Conservation (phyloP, 2,888 invertebrate genomes). For the Eupithecia subfuscata region DNA sequence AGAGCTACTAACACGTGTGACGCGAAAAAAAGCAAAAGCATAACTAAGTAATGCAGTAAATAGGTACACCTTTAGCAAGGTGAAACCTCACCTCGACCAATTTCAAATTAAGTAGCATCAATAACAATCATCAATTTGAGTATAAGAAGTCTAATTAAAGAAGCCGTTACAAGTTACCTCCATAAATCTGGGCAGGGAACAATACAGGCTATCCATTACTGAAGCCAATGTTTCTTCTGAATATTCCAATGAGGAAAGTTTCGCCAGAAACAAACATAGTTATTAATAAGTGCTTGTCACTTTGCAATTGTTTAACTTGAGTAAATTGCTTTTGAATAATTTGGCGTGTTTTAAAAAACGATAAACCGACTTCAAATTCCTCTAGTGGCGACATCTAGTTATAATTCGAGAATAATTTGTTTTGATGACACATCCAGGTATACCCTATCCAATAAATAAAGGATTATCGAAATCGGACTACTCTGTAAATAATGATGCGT, state of each 20-base stretch:
- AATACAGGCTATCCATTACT: slow-evolving; percentile 81
- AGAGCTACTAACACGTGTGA: neutral
- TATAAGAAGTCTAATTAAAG: slow-evolving; percentile 83
- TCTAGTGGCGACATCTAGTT: no score
- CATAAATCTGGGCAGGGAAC: slow-evolving; percentile 81
- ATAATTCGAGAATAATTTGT: no score
- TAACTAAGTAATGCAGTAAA: neutral
- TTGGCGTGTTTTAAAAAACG: no score
- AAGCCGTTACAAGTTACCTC: slow-evolving; percentile 83
- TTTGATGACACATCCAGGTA: no score
- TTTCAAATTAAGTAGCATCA: slow-evolving; percentile 76
- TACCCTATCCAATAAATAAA: no score
- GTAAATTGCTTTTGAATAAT: slow-evolving; percentile 47
- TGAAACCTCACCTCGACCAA: slow-evolving; percentile 61
- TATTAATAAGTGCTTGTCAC: slow-evolving; percentile 71
- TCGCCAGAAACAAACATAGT: slow-evolving; percentile 74
- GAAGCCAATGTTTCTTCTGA: slow-evolving; percentile 73
- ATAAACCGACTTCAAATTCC: no score
- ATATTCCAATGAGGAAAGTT: slow-evolving; percentile 80
- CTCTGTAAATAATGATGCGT: no score
- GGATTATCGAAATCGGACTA: no score
- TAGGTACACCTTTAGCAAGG: slow-evolving; percentile 40
- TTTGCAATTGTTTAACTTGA: slow-evolving; percentile 67
- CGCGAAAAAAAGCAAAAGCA: neutral
- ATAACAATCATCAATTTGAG: slow-evolving; percentile 82